phyloP scores from a whole-genome alignment of 2,113 vertebrate species.

The Cyphomyrus plagiostoma region DNA sequence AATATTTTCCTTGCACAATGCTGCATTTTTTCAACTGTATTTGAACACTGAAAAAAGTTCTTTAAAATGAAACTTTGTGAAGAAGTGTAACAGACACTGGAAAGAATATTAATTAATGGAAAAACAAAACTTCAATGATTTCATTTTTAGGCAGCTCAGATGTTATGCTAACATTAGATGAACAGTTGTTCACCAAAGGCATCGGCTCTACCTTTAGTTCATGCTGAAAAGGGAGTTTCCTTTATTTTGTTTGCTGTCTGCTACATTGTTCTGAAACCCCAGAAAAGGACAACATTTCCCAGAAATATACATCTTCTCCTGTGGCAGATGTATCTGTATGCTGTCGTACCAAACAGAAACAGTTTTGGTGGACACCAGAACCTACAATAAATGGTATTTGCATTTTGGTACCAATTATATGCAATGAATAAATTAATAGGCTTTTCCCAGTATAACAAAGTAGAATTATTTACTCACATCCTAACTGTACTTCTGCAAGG shows the following conservation, averaged over 20 bases:
- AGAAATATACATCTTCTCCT: background rate
- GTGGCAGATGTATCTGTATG: background rate
- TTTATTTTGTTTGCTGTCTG: background rate
- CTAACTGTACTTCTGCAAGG: background rate
- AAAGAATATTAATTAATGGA: background rate
- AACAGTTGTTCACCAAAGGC: background rate
- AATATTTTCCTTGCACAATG: background rate
- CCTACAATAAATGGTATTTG: background rate
- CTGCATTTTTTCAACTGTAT: background rate
- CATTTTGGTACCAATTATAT: background rate
- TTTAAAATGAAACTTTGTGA: background rate
- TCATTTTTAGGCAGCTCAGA: background rate
- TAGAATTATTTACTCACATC: background rate
- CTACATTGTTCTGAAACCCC: background rate
- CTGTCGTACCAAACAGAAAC: background rate
- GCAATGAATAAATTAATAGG: background rate
- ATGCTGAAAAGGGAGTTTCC: background rate
- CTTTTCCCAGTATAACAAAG: background rate
- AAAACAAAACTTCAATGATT: background rate
- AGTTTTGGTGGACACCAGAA: background rate
- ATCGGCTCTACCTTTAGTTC: background rate
- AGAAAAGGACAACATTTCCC: background rate
- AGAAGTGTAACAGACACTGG: background rate
- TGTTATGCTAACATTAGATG: background rate
- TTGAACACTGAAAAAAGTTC: background rate